These are phyloP conservation scores for Otus sunia DNA, from an alignment of 2,113 vertebrate genomes.

Conservation along the genomic window DNA sequence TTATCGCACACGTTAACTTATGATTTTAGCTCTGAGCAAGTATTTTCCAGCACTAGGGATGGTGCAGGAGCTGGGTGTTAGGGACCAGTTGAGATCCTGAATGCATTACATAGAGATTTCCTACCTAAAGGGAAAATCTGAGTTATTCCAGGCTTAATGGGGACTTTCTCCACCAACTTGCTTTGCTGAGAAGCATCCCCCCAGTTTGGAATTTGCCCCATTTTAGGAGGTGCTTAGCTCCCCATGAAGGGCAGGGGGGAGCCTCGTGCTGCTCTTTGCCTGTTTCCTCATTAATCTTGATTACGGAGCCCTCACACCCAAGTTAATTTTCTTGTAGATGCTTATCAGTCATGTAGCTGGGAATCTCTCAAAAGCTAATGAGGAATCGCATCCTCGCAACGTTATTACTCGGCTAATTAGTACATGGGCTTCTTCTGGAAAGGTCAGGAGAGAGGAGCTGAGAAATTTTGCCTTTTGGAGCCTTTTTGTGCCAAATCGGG, in stretches of 20 bases:
- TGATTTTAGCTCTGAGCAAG: not conserved
- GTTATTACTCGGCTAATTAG: constrained; percentile 67
- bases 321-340: constrained; percentile 67
- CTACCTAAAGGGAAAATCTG: not conserved
- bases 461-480: not conserved
- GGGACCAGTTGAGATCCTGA: not conserved
- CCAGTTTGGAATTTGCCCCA: not conserved
- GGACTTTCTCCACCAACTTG: not conserved
- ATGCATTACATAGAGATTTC: rapidly evolving
- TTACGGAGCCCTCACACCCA: constrained; percentile 24
- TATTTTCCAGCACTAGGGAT: not conserved
- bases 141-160: not conserved
- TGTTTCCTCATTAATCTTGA: constrained; percentile 56
- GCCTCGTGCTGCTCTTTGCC: not conserved
- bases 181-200: rapidly evolving
- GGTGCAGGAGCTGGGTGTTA: rapidly evolving
- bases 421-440: not conserved
- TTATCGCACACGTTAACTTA: too few relatives aligned
- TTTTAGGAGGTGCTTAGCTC: not conserved
- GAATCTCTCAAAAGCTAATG: constrained; percentile 56
- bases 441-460: not conserved
- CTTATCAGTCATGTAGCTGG: constrained; percentile 50
- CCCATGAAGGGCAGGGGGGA: not conserved
- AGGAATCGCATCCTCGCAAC: constrained; percentile 40
- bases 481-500: not conserved